Evolutionary conservation across 2,888 invertebrate genomes (phyloP), one percentile per base, ranked within the genome.

Genomic region (Melitaea athalia): DNA sequence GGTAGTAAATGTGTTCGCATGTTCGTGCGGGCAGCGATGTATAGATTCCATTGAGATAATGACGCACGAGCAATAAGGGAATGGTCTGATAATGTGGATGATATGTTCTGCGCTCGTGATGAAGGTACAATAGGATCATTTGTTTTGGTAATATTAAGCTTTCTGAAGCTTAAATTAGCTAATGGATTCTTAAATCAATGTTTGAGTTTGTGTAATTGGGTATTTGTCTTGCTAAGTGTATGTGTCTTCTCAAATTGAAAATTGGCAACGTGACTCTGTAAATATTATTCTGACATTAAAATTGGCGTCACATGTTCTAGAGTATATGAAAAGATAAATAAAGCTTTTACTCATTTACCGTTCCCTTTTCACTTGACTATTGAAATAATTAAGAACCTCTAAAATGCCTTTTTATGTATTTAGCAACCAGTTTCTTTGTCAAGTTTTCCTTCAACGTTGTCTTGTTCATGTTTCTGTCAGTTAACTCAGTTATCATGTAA

Each of bases 21-120:
- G 67, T 64, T 67, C 67, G 68, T 68, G 65, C 52, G 63, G 65
- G 64, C 85, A 74, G 83, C 86, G 80, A 87, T 86, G 86, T 85
- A 87, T 87, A 76, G 80, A 74, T 72, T 72, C 79, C 85, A 85
- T 87, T 77, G 77, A 78, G 79, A 78, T 85, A 85, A 85, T 82
- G 84, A 79, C 68, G 64, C 80, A 69, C 57, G 78, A 77, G 81
- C 78, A 81, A 79, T 82, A 78, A 77, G 79, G 74, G 76, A 78
- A 80, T 79, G 76, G 80, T 76, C 82, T 79, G 74, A 80, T 82
- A 82, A 81, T 81, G 67, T 66, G 49, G 15, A 60, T 64, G 70
- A 74, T 77, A 74, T 68, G 64, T 67, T 70, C 47, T 57, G n/a
- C 15, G 14, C 53, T 55, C 8, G 53, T 31, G 12, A 53, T 57